Evolutionary conservation across 2,113 vertebrate genomes (phyloP).

Genomic region (Microtus oregoni): DNA sequence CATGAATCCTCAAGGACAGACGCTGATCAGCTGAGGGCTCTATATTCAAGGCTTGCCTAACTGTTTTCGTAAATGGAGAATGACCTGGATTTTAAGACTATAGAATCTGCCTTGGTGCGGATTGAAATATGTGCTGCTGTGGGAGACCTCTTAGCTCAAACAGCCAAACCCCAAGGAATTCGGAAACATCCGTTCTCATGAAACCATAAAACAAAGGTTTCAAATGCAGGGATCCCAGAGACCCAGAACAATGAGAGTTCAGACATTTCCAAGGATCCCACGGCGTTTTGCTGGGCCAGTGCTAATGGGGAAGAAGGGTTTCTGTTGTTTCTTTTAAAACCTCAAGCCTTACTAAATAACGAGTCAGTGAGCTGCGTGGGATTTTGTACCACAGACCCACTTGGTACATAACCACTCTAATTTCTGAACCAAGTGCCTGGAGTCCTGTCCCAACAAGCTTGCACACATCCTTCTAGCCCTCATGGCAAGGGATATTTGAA

Average conservation of each 20-base stretch:
- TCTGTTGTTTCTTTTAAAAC: background rate
- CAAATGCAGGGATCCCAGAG: slow-evolving; percentile 6
- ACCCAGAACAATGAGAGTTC: background rate
- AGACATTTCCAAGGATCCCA: background rate
- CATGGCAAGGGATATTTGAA: slow-evolving; percentile 32
- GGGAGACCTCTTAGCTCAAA: slow-evolving; percentile 8
- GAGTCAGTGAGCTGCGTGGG: background rate
- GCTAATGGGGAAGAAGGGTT: background rate
- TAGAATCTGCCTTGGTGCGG: background rate
- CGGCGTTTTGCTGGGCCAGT: background rate
- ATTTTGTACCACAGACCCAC: background rate
- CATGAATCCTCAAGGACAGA: background rate
- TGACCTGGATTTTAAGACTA: background rate
- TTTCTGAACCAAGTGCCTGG: slow-evolving; percentile 39
- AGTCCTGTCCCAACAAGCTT: slow-evolving; percentile 3
- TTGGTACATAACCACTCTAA: background rate
- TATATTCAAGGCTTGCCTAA: background rate
- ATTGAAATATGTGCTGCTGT: background rate
- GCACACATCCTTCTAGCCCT: background rate
- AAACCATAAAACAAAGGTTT: background rate
- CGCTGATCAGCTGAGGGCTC: background rate
- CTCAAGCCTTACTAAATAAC: background rate
- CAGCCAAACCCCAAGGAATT: background rate
- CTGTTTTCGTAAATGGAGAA: background rate
- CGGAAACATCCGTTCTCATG: background rate